A percentile compares a stretch with the other conserved stretches of the same genome.
Conservation (phyloP, 2,797 vertebrate genomes). For the Peromyscus melanophrys region DNA sequence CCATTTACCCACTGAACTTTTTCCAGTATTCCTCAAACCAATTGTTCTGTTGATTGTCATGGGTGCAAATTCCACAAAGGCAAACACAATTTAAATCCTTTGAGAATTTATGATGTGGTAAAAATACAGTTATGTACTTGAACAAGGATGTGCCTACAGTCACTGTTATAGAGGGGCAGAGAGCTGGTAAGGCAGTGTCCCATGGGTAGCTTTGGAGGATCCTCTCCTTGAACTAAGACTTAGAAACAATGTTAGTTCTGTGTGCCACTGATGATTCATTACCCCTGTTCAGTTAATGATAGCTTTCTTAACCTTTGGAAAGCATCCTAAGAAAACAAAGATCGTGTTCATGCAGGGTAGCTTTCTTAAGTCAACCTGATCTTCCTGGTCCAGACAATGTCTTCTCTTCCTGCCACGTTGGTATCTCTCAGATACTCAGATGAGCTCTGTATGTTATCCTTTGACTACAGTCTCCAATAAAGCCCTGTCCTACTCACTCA, state of each 20-base stretch:
- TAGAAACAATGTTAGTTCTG: not conserved
- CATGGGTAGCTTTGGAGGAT: too few species aligned
- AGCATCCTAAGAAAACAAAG: not conserved
- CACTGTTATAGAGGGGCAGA: not conserved
- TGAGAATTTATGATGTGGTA: not conserved
- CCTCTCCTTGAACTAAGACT: not conserved
- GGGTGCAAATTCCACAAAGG: not conserved
- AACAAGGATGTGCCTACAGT: not conserved
- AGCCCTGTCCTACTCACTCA: fast-evolving
- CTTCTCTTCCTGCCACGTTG: not conserved
- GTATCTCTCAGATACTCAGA: fast-evolving
- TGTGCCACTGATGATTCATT: fast-evolving
- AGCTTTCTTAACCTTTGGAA: too few species aligned
- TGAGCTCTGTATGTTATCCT: not conserved
- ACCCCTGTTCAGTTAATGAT: not conserved
- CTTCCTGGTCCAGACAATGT: not conserved
- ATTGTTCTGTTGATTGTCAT: not conserved
- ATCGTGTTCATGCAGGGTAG: not conserved
- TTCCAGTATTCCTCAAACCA: too few species aligned
- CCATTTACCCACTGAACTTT: not conserved
- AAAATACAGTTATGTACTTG: not conserved
- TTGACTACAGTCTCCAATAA: not conserved
- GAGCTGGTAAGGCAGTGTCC: too few species aligned
- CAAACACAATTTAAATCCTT: not conserved
- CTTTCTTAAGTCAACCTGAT: not conserved